phyloP scores from a whole-genome alignment of 1,140 invertebrate genomes.

The Drosophila leontia region DNA sequence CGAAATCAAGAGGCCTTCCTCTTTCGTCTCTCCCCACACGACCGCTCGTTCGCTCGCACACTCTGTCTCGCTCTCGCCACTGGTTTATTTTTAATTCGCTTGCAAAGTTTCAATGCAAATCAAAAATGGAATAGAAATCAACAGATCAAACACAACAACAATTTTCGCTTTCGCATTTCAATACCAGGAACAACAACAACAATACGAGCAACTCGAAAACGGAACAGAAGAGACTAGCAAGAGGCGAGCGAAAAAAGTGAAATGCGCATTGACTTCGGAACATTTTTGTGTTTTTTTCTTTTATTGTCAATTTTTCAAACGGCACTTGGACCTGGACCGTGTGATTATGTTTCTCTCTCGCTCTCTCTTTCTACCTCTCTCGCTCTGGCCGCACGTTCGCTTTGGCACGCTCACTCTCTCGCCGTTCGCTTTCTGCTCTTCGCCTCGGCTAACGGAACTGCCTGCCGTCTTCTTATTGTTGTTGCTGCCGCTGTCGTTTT shows the following conservation, averaged over 20 bases:
- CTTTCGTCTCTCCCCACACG: slow-evolving; percentile 3
- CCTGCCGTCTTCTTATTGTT: slow-evolving; percentile 31
- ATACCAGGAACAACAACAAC: slow-evolving; percentile 42
- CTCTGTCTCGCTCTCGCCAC: slow-evolving; percentile 17
- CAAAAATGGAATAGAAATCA: slow-evolving; percentile 58
- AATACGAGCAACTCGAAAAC: slow-evolving; percentile 34
- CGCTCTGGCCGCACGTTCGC: slow-evolving; percentile 43
- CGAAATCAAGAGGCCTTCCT: slow-evolving; percentile 33
- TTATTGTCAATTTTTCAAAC: slow-evolving; percentile 75
- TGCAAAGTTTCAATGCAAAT: slow-evolving; percentile 69
- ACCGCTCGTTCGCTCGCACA: slow-evolving; percentile 26
- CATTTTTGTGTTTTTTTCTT: slow-evolving; percentile 38
- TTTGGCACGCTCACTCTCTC: slow-evolving; percentile 32
- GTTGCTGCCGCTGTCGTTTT: slow-evolving; percentile 37
- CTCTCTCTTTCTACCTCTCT: slow-evolving; percentile 19
- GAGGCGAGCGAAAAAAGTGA: slow-evolving; percentile 65
- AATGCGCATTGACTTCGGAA: slow-evolving; percentile 74
- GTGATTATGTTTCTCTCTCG: slow-evolving; percentile 40
- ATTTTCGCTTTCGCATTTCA: slow-evolving; percentile 68
- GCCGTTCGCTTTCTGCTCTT: slow-evolving; percentile 22
- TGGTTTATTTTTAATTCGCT: slow-evolving; percentile 27
- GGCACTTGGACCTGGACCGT: slow-evolving; percentile 61
- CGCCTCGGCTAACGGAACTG: slow-evolving; percentile 66
- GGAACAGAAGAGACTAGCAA: slow-evolving; percentile 49
- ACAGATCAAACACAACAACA: slow-evolving; percentile 63